Percentiles rank a stretch among this genome's conserved stretches.
Conservation (phyloP, 2,113 vertebrate genomes). For the Malaclemys terrapin region DNA sequence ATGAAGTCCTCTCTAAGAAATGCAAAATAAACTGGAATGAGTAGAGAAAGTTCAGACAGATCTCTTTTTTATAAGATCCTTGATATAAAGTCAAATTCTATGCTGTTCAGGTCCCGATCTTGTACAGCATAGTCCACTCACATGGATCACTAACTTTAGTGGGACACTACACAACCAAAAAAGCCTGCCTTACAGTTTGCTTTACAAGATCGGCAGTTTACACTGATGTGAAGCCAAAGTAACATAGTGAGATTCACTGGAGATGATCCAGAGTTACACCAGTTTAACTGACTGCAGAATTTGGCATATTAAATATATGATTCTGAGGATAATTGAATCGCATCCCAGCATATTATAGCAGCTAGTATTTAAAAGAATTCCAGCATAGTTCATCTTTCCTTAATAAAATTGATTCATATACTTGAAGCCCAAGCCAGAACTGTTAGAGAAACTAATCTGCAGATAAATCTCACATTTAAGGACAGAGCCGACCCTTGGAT, state of each 20-base stretch:
- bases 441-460: conserved; percentile 66
- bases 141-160: conserved; percentile 6
- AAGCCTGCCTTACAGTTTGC: background rate
- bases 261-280: conserved; percentile 25
- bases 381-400: conserved; percentile 48
- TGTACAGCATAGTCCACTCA: background rate
- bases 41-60: background rate
- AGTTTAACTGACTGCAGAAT: conserved; percentile 32
- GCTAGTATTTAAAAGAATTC: conserved; percentile 47
- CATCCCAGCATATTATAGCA: conserved; percentile 38
- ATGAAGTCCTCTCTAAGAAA: background rate
- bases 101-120: background rate
- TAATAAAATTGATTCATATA: conserved; percentile 63
- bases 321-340: conserved; percentile 44
- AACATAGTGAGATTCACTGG: conserved; percentile 19
- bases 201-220: background rate
- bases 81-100: background rate
- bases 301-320: background rate
- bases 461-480: conserved; percentile 70
- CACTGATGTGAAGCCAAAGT: background rate
- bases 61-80: background rate
- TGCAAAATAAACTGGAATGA: background rate
- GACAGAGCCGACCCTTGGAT: conserved; percentile 55
- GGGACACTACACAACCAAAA: background rate
- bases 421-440: conserved; percentile 33